Evolutionary conservation across 1,140 invertebrate genomes (phyloP).

Genomic region (Zaprionus ghesquierei): DNA sequence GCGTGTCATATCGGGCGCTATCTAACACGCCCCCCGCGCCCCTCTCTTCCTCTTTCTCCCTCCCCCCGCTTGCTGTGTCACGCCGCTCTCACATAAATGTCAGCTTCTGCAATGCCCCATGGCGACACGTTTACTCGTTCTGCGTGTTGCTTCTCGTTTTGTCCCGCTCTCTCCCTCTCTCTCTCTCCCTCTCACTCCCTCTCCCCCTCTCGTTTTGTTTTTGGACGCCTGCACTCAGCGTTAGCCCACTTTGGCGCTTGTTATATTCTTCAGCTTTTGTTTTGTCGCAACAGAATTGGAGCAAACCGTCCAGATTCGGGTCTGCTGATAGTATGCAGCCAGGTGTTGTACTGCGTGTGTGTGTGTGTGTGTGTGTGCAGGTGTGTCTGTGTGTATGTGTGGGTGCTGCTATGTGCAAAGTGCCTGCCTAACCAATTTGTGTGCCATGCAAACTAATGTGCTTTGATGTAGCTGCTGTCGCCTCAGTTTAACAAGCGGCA

Average conservation of each 20-base stretch:
- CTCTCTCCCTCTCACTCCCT: not conserved
- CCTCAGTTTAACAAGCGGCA: slow-evolving; percentile 50
- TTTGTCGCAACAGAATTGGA: slow-evolving; percentile 59
- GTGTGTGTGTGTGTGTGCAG: slow-evolving; percentile 18
- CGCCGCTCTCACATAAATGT: slow-evolving; percentile 22
- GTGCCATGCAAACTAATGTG: slow-evolving; percentile 67
- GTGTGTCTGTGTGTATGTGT: not conserved
- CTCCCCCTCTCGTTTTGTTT: not conserved
- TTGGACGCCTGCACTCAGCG: slow-evolving; percentile 58
- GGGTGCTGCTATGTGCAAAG: slow-evolving; percentile 56
- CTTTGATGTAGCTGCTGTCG: slow-evolving; percentile 59
- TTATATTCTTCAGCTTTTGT: slow-evolving; percentile 65
- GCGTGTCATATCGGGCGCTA: slow-evolving; percentile 47
- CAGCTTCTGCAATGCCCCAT: slow-evolving; percentile 61
- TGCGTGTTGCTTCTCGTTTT: not conserved
- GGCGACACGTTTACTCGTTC: slow-evolving; percentile 44
- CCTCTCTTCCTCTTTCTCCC: not conserved
- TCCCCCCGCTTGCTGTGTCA: not conserved
- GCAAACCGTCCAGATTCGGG: slow-evolving; percentile 65
- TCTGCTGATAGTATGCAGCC: slow-evolving; percentile 58
- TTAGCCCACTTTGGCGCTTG: slow-evolving; percentile 67
- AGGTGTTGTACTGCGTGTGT: slow-evolving; percentile 27
- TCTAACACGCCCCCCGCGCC: slow-evolving; percentile 38
- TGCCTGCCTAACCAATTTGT: slow-evolving; percentile 74
- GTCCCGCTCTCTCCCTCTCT: not conserved